Percentiles rank a stretch among this genome's conserved stretches.
Conservation (phyloP, 2,888 invertebrate genomes). For the Apamea anceps region DNA sequence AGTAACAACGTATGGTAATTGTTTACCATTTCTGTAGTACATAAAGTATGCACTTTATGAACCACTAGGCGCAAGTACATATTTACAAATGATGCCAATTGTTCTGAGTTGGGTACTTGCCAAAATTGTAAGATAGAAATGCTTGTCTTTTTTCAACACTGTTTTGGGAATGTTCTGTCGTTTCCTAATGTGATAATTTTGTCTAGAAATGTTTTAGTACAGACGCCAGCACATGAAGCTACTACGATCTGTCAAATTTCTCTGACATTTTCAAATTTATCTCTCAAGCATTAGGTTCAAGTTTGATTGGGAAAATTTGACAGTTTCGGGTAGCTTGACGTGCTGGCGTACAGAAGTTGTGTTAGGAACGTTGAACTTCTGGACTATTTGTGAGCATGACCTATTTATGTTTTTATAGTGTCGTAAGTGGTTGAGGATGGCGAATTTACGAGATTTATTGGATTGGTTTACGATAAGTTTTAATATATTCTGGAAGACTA, state of each 20-base stretch:
- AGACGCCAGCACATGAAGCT: too few species aligned
- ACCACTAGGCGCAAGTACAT: conserved; percentile 10
- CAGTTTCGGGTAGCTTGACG: too few species aligned
- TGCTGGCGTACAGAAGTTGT: neutral
- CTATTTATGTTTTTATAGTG: conserved; percentile 30
- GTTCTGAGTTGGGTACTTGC: conserved; percentile 32
- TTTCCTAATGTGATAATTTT: conserved; percentile 15
- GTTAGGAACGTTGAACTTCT: conserved; percentile 57
- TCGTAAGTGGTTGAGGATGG: neutral
- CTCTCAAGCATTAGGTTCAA: too few species aligned
- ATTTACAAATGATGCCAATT: conserved; percentile 45
- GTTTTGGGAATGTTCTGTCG: conserved; percentile 15
- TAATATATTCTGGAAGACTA: conserved; percentile 8
- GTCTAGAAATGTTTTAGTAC: neutral
- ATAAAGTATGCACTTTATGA: conserved; percentile 41
- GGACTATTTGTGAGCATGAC: conserved; percentile 49
- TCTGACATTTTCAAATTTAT: too few species aligned
- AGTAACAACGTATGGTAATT: neutral
- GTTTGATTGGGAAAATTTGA: too few species aligned
- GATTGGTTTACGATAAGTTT: conserved; percentile 27
- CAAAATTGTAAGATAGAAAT: conserved; percentile 25
- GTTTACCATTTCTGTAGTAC: conserved; percentile 10
- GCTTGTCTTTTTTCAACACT: conserved; percentile 6
- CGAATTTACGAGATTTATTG: conserved; percentile 9
- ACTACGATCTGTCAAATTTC: too few species aligned